Percentiles rank a stretch among this genome's conserved stretches.
phyloP scores from a whole-genome alignment of 2,113 vertebrate genomes.

The Cichladusa arquata region DNA sequence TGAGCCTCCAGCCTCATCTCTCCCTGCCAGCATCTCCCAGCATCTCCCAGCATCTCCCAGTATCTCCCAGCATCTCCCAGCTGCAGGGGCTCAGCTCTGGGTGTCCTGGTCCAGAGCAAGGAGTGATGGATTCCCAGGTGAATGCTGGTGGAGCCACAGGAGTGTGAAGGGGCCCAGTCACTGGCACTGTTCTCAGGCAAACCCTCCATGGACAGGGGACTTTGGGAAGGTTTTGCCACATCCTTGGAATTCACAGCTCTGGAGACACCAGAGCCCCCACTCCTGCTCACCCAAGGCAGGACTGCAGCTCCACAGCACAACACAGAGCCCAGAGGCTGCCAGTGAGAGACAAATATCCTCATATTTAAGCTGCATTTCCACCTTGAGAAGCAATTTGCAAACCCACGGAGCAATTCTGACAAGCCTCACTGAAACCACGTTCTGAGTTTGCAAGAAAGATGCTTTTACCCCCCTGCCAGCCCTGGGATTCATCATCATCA shows the following conservation, averaged over 20 bases:
- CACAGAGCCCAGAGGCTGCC: background rate
- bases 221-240: background rate
- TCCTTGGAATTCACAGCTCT: background rate
- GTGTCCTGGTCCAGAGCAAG: accelerated
- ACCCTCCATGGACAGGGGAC: accelerated
- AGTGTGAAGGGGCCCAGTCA: background rate
- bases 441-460: background rate
- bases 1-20: background rate
- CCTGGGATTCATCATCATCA: background rate
- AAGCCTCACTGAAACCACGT: background rate
- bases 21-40: background rate
- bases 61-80: background rate
- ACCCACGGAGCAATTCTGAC: background rate
- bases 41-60: too few relatives aligned
- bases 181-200: background rate
- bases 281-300: accelerated
- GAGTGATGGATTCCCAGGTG: accelerated
- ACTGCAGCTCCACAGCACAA: background rate
- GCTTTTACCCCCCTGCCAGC: background rate
- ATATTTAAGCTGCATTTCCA: background rate
- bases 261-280: accelerated
- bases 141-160: accelerated
- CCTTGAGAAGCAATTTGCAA: conserved; percentile 26
- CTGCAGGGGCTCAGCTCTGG: accelerated
- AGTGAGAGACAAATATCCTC: background rate